Evolutionary conservation across 2,888 invertebrate genomes (phyloP).

Genomic region (Spatulosminthurus flaviceps): DNA sequence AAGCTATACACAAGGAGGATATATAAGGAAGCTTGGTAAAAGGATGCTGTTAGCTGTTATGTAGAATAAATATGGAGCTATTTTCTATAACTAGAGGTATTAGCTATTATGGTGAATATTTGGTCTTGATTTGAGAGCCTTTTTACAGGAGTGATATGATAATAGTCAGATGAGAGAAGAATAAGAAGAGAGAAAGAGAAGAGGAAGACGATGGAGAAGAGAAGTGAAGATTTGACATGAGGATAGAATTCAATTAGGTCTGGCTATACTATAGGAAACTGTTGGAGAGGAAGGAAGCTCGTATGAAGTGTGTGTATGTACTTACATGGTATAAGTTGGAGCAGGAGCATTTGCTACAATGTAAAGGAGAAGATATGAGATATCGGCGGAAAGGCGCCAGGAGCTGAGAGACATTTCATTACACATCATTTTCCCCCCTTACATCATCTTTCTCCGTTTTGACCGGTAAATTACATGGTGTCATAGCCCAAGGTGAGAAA

Average conservation of each 20-base stretch:
- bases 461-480: constrained; percentile 53
- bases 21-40: too few relatives aligned
- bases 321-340: neutral
- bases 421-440: constrained; percentile 28
- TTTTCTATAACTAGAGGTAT: too few relatives aligned
- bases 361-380: constrained; percentile 33
- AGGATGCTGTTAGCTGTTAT: too few relatives aligned
- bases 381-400: constrained; percentile 42
- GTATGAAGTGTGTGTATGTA: too few relatives aligned
- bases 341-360: neutral
- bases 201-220: constrained; percentile 3
- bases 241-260: constrained; percentile 51
- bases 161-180: constrained; percentile 1
- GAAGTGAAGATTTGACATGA: constrained; percentile 45
- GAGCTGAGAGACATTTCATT: constrained; percentile 33
- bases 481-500: constrained; percentile 48
- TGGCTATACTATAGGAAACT: neutral
- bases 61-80: too few relatives aligned
- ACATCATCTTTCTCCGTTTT: constrained; percentile 47
- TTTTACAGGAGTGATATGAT: constrained; percentile 27
- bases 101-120: neutral
- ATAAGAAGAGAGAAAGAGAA: neutral
- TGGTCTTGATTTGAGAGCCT: constrained; percentile 25
- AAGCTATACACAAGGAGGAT: too few relatives aligned
- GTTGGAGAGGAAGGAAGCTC: constrained; percentile 7